Evolutionary conservation across 2,113 vertebrate genomes (phyloP).

Genomic region (Scytalopus superciliaris): DNA sequence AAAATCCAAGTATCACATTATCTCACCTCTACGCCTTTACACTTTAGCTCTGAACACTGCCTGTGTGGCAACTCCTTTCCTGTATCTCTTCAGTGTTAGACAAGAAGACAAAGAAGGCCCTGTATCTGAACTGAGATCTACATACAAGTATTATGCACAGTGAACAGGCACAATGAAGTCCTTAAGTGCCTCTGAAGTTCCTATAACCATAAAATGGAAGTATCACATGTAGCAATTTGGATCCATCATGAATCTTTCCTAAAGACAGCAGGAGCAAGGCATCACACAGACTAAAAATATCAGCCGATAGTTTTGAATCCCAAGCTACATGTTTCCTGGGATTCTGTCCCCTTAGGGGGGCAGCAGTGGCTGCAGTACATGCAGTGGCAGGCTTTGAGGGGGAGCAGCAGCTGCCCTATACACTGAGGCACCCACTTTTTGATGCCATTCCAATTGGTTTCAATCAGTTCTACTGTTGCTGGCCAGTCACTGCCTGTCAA

Average conservation of each 20-base stretch:
- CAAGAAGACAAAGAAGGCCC: neutral
- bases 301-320: neutral
- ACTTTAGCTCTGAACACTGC: neutral
- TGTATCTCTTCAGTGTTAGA: neutral
- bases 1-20: neutral
- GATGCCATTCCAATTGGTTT: fast-evolving
- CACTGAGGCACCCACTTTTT: fast-evolving
- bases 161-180: neutral
- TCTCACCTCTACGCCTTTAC: neutral
- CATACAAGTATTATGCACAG: fast-evolving
- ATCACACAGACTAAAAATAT: neutral
- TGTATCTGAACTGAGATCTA: neutral
- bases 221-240: neutral
- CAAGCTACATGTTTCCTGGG: neutral
- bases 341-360: neutral
- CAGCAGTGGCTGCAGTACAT: neutral
- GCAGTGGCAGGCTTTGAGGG: neutral
- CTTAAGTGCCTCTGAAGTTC: neutral
- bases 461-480: fast-evolving
- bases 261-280: neutral
- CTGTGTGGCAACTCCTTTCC: neutral
- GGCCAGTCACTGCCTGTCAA: neutral
- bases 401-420: neutral
- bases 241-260: neutral
- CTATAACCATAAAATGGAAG: neutral